Evolutionary conservation across 2,888 invertebrate genomes (phyloP), one percentile per base, ranked within the genome.

Genomic region (Drosophila diplacantha): DNA sequence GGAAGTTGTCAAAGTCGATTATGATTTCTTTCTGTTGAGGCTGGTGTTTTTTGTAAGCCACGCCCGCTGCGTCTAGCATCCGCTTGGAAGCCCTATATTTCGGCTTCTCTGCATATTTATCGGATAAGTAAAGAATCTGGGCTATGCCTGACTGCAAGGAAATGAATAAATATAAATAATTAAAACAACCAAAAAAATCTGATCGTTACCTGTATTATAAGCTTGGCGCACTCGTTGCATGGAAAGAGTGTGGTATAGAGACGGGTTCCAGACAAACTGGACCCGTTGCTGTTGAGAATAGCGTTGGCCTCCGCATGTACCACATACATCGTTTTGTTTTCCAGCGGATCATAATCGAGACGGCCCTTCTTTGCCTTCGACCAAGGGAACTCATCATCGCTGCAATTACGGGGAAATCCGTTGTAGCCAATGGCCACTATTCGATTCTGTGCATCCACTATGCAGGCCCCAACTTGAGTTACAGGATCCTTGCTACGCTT

Each of bases 291-390:
- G 87, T 99, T 99, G 16, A 98, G 84, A 71, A 99, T 95, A 1
- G 99, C 99, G 89, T 99, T 99, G 89, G 98, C 92, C 90, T 99
- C 99, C 3, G 99, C 99, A 89, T 99, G 99, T 71, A 98, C 98
- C 0, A 99, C 99, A 66, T 96, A 99, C 68, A 95, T 90, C 87
- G 92, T 92, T 90, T 99, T 99, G 52, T 91, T 93, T 39, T 96
- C 91, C 55, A 95, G 87, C 14, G 89, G 86, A 75, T 92, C 56
- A 0, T 20, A 29, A 1, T 50, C 65, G 1, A 11, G 9, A 11
- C 5, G 4, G 4, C 7, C 11, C 12, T 29, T 29, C 2, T 26
- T 20, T 12, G 57, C 9, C 86, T 96, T 96, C 1, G 90, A 90
- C 99, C 99, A 99, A 0, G 98, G 96, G 88, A 98, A 95, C 20